These are phyloP conservation scores for Anguilla marmorata DNA, from an alignment of 2,797 vertebrate species.

Conservation along the genomic window DNA sequence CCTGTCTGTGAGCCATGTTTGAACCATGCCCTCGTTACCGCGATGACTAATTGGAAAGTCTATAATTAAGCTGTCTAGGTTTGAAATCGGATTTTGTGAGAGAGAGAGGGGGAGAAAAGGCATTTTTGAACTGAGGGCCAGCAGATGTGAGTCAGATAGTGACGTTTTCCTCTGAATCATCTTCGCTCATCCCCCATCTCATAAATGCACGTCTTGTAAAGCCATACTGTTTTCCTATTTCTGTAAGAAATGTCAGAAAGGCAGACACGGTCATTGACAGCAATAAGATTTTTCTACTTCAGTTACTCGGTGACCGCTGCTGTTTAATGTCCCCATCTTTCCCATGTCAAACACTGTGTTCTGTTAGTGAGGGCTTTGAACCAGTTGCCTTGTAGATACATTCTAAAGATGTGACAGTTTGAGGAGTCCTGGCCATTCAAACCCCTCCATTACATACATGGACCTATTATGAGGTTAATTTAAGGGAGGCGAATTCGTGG, in stretches of 20 bases:
- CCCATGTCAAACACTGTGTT: not conserved
- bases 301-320: not conserved
- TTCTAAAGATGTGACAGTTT: not conserved
- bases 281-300: not conserved
- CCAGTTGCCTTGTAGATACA: not conserved
- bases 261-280: not conserved
- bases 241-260: not conserved
- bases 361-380: not conserved
- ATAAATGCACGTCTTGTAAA: not conserved
- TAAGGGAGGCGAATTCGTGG: too few relatives aligned
- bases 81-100: constrained; percentile 37
- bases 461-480: not conserved
- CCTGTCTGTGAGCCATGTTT: not conserved
- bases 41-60: constrained; percentile 52
- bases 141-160: constrained; percentile 52
- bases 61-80: constrained; percentile 52
- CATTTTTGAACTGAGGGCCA: constrained; percentile 55
- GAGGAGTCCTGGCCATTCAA: not conserved
- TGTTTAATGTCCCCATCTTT: not conserved
- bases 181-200: constrained; percentile 31
- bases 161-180: constrained; percentile 49
- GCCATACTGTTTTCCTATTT: not conserved
- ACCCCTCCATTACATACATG: not conserved
- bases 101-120: constrained; percentile 37
- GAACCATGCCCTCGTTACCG: not conserved